Evolutionary conservation across 2,888 invertebrate species (phyloP).

Genomic region (Rhodophaea formosa): DNA sequence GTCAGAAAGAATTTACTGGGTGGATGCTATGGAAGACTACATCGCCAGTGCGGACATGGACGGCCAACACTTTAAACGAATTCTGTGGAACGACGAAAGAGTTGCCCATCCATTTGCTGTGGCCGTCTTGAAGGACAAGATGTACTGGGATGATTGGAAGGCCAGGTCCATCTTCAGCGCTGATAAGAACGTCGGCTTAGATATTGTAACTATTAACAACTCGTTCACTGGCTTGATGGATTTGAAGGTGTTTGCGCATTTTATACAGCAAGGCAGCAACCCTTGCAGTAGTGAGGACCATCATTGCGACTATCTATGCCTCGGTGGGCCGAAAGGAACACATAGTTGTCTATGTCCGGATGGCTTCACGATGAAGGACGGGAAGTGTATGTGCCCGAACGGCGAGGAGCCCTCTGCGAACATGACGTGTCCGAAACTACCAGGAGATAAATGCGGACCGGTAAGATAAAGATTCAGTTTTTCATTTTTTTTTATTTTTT

Average conservation of each 20-base stretch:
- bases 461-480: conserved; percentile 46
- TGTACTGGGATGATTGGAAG: conserved; percentile 96
- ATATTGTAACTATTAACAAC: conserved; percentile 81
- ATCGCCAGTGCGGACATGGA: conserved; percentile 89
- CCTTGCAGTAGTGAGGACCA: conserved; percentile 82
- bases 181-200: conserved; percentile 87
- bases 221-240: conserved; percentile 89
- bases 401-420: conserved; percentile 82
- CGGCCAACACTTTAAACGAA: conserved; percentile 84
- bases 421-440: conserved; percentile 85
- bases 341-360: conserved; percentile 91
- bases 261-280: conserved; percentile 87
- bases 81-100: conserved; percentile 83
- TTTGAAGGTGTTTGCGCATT: conserved; percentile 88
- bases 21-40: conserved; percentile 90
- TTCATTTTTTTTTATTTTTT: too few relatives aligned
- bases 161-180: conserved; percentile 88
- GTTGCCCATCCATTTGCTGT: conserved; percentile 93
- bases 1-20: conserved; percentile 92
- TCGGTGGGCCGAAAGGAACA: conserved; percentile 85
- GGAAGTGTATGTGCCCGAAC: conserved; percentile 89
- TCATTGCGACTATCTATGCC: conserved; percentile 88
- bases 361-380: conserved; percentile 80
- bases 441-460: conserved; percentile 79
- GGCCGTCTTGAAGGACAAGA: conserved; percentile 90